Base-by-base conservation (phyloP, 1,140 invertebrate species). In the Ooceraea biroi region DNA sequence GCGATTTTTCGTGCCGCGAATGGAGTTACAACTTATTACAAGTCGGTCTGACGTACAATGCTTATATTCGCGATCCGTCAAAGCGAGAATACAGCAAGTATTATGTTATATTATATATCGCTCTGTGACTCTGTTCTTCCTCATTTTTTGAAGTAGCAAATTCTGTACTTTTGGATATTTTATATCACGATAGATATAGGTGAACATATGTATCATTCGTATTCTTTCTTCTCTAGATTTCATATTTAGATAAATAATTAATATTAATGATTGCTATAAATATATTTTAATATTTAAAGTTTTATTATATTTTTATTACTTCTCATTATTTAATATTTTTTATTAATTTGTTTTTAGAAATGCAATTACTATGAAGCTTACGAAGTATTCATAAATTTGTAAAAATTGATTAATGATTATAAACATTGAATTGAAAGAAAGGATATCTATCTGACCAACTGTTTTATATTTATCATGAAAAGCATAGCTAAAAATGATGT, bases 21-120 rank as follows among this genome's bases (percentile, higher is more conserved):
- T 80, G 66, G 76, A 36, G 50, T 80, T 80, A 71, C 65, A 80
- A 71, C 65, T 71, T 80, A 80, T 80, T 80, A 71, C 76, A 80
- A 69, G 63, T 78, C 76, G 76, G 68, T 57, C 50, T 57, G 68
- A 71, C 36, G 25, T 58, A 69, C 36, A 57, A 44, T 41, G 50
- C 22, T 80, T 71, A 46, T 65, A 80, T 12, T 8, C 36, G 36
- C 36, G 63, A 57, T 11, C 12, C 25, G 50, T 17, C 44, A 19
- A 65, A 30, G 36, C 25, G 44, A 50, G 22, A 22, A 22, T 17
- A 44, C 61, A 4, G 22, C 46, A 36, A 80, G 17, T n/a, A 61
- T 74, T n/a, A n/a, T n/a, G n/a, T n/a, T n/a, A n/a, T n/a, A n/a
- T n/a, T 36, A 36, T 7, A 36, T 36, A 36, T 10, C 73, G 27